A percentile compares a stretch with the other conserved stretches of the same genome.
phyloP scores from a whole-genome alignment of 37 sponge, comb jelly and placozoan genomes.

The Axinella damicornis region DNA sequence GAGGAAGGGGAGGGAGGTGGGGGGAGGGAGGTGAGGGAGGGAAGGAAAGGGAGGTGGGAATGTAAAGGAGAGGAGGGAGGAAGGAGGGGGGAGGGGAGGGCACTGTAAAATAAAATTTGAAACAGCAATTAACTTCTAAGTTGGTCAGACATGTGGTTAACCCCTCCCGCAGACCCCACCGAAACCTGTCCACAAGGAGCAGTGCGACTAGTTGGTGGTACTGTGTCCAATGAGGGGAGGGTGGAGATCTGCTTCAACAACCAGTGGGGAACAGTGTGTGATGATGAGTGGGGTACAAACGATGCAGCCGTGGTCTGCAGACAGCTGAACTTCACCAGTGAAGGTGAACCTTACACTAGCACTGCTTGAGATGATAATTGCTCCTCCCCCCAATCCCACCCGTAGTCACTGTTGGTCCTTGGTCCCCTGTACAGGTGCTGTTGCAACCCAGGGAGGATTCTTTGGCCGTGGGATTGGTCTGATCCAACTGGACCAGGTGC shows the following conservation, averaged over 20 bases:
- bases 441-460: conserved; percentile 19
- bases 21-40: no score
- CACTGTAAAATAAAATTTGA: background rate
- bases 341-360: background rate
- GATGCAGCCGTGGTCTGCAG: conserved; percentile 50
- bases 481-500: conserved; percentile 33
- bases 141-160: no score
- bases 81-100: background rate
- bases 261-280: conserved; percentile 67
- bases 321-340: conserved; percentile 22
- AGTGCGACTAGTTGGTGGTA: conserved; percentile 16
- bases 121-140: background rate
- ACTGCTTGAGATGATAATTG: background rate
- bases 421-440: background rate
- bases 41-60: no score
- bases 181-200: conserved; percentile 7
- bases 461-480: conserved; percentile 34
- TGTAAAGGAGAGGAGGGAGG: no score
- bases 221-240: conserved; percentile 23
- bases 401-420: background rate
- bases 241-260: conserved; percentile 41
- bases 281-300: conserved; percentile 39
- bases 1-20: background rate
- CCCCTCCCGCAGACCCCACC: background rate
- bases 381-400: background rate